A percentile compares a stretch with the other conserved stretches of the same genome.
Evolutionary conservation across 1,140 invertebrate genomes (phyloP).

Genomic region (Cyclargus thomasi): DNA sequence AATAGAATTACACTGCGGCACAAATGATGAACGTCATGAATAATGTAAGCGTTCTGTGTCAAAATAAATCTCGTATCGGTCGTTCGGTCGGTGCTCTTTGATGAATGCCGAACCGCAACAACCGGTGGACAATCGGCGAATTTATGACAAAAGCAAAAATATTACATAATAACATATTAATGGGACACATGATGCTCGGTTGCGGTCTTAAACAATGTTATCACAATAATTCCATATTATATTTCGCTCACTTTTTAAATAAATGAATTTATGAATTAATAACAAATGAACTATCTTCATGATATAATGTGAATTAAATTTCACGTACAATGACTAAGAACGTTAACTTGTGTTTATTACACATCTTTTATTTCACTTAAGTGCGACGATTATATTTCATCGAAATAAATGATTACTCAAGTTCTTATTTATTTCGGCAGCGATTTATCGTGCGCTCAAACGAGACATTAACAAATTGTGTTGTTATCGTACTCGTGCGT

Average conservation of each 20-base stretch:
- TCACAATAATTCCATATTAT: not conserved
- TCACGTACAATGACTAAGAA: not conserved
- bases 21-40: slow-evolving; percentile 16
- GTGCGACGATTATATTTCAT: not conserved
- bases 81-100: not conserved
- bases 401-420: slow-evolving; percentile 5
- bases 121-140: not conserved
- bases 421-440: not conserved
- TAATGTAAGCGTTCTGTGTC: not conserved
- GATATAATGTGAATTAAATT: not conserved
- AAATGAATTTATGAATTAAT: not conserved
- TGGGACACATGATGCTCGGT: not conserved
- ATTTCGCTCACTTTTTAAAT: not conserved
- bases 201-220: not conserved
- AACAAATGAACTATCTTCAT: too few relatives aligned
- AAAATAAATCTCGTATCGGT: slow-evolving; percentile 9
- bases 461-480: slow-evolving; percentile 51
- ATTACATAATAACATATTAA: slow-evolving; percentile 1
- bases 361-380: not conserved
- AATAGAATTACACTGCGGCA: slow-evolving; percentile 6
- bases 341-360: not conserved
- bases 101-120: not conserved
- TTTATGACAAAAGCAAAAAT: not conserved
- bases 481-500: slow-evolving; percentile 44
- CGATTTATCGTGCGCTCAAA: slow-evolving; percentile 4